Evolutionary conservation across 2,888 invertebrate species (phyloP).

Genomic region (Dermolepida albohirtum): DNA sequence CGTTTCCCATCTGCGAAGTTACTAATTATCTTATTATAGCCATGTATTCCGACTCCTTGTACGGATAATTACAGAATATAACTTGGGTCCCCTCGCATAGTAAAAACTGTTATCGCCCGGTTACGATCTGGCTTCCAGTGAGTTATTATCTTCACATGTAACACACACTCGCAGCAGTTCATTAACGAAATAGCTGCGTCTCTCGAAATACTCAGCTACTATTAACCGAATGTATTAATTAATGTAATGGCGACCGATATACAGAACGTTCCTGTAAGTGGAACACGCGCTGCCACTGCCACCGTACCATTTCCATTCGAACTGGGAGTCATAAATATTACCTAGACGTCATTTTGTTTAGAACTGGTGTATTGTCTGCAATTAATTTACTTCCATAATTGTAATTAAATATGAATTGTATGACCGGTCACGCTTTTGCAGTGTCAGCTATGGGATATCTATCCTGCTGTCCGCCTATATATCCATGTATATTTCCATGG

Average conservation of each 20-base stretch:
- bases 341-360: conserved; percentile 34
- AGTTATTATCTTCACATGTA: no score
- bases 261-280: neutral
- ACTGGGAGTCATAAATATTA: conserved; percentile 41
- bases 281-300: no score
- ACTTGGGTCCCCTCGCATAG: no score
- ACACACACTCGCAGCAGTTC: neutral
- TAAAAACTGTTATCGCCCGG: no score
- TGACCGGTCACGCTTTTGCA: conserved; percentile 21
- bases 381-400: conserved; percentile 41
- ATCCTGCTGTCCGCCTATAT: no score
- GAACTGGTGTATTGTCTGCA: conserved; percentile 26
- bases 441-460: neutral
- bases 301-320: neutral
- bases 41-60: neutral
- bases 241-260: conserved; percentile 27
- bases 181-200: conserved; percentile 31
- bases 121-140: no score
- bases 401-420: conserved; percentile 43
- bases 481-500: no score
- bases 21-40: no score
- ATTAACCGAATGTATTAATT: conserved; percentile 27
- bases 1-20: no score
- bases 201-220: conserved; percentile 1
- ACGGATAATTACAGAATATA: neutral